Evolutionary conservation across 2,888 invertebrate species (phyloP).

Genomic region (Tyria jacobaeae): DNA sequence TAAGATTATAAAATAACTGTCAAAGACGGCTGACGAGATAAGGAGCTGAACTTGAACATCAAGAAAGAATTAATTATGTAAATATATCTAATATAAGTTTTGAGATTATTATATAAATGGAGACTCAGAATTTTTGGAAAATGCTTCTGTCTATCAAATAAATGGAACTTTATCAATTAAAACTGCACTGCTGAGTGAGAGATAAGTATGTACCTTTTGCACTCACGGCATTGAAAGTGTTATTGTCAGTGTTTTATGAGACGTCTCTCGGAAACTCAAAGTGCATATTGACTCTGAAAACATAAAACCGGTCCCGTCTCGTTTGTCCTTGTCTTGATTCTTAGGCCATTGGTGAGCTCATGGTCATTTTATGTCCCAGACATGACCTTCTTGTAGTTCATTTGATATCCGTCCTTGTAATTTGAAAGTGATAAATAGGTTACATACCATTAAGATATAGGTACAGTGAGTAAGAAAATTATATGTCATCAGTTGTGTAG

Average conservation of each 20-base stretch:
- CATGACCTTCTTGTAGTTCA: constrained; percentile 25
- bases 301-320: constrained; percentile 37
- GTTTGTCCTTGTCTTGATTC: constrained; percentile 42
- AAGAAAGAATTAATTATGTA: constrained; percentile 16
- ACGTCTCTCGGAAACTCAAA: constrained; percentile 10
- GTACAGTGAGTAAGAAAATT: neutral
- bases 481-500: neutral
- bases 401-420: constrained; percentile 44
- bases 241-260: constrained; percentile 31
- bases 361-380: constrained; percentile 19
- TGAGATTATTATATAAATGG: neutral
- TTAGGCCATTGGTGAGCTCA: constrained; percentile 14
- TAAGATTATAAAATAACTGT: constrained; percentile 14
- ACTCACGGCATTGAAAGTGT: constrained; percentile 30
- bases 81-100: constrained; percentile 14
- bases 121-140: neutral
- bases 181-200: neutral
- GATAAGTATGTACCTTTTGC: constrained; percentile 8
- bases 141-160: neutral
- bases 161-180: neutral
- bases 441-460: neutral
- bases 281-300: constrained; percentile 31
- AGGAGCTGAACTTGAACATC: constrained; percentile 35
- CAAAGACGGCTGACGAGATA: constrained; percentile 30
- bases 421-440: constrained; percentile 35